Evolutionary conservation across 2,797 vertebrate species (phyloP), one percentile per base, ranked within the genome.

Genomic region (Spinus olivaceus): DNA sequence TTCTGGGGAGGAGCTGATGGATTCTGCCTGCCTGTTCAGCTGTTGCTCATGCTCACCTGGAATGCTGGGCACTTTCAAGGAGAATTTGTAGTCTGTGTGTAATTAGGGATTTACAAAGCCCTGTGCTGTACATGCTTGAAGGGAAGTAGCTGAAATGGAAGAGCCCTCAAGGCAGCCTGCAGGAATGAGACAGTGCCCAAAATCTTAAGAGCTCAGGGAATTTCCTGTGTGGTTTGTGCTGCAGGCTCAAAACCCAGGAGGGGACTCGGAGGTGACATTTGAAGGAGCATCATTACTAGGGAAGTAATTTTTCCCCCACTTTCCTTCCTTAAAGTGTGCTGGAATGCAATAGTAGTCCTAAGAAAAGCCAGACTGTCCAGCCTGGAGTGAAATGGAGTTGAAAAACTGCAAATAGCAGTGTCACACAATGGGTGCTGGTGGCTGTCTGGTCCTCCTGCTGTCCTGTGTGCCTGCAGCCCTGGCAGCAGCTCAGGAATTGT

Each of bases 121-220:
- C 0, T 10, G 53, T 32, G 47, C 76, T 69, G 47, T 18, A 12
- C 28, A 8, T 41, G 79, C 64, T 86, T 37, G 61, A 54, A 81
- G 80, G 47, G 71, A 66, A 2, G 2, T 2, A 56, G 46, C 3
- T 79, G 87, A 28, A 67, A 54, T 81, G 41, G 24, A 76, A 42
- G 77, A 94, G 79, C 79, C 91, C 80, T 95, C 59, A 3, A 86
- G 94, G 94, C 85, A 93, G 79, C 94, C 88, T 49, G 0, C 16
- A 35, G 92, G 70, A 91, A n/a, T 22, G 60, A 88, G 81, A 56
- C 63, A 51, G 78, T 73, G 66, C 90, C 85, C 92, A 85, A 80
- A 73, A 90, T 81, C 80, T 33, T 39, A 6, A 63, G 88, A 88
- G 81, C 80, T 69, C 4, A 16, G 56, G 72, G 86, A 77, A 61